These are phyloP conservation scores for Caenorhabditis sp. DNA, from an alignment of 2,888 invertebrate genomes.

Conservation along the genomic window DNA sequence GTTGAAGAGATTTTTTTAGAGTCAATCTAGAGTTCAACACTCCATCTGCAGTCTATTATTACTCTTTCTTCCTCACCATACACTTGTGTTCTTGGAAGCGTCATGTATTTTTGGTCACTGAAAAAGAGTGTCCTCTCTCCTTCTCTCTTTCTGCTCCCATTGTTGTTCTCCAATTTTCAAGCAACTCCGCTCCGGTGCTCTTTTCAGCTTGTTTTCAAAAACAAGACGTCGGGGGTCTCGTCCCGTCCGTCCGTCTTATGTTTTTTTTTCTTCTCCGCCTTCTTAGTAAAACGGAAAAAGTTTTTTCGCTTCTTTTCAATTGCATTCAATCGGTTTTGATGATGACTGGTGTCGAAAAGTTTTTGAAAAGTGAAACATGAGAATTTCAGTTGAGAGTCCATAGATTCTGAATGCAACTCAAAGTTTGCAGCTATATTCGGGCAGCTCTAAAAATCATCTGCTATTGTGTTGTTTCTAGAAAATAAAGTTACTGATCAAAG, in stretches of 20 bases:
- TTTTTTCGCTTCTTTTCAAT: background rate
- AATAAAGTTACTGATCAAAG: background rate
- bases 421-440: too few species aligned
- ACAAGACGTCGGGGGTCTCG: constrained; percentile 24
- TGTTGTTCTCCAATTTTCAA: constrained; percentile 13
- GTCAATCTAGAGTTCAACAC: too few species aligned
- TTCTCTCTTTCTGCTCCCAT: background rate
- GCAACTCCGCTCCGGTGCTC: constrained; percentile 12
- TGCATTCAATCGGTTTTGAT: background rate
- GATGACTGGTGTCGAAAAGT: background rate
- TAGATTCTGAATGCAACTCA: too few species aligned
- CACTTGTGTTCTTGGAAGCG: background rate
- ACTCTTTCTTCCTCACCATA: background rate
- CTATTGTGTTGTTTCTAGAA: background rate
- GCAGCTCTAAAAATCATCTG: background rate
- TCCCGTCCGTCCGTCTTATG: constrained; percentile 19
- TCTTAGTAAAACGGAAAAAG: background rate
- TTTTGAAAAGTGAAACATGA: background rate
- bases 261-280: constrained; percentile 17
- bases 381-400: too few species aligned
- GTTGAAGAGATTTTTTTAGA: too few species aligned
- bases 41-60: background rate
- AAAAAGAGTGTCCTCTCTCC: constrained; percentile 4
- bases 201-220: constrained; percentile 38
- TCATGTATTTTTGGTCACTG: constrained; percentile 6